Conservation (phyloP, 2,888 invertebrate genomes). For the Eupithecia inturbata region DNA sequence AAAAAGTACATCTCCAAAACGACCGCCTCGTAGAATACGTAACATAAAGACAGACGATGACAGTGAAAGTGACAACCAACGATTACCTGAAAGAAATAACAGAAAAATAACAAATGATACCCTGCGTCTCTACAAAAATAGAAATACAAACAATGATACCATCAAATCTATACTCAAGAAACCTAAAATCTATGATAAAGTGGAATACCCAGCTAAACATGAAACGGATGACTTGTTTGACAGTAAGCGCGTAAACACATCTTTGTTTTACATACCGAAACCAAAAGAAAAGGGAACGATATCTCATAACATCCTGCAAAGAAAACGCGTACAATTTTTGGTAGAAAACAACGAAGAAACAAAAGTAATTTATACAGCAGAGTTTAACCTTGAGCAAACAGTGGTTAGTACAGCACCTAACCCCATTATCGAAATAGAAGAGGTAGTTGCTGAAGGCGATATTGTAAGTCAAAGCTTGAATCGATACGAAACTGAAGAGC, state of each 20-base stretch:
- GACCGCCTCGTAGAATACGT: constrained; percentile 84
- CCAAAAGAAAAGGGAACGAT: constrained; percentile 70
- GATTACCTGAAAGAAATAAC: constrained; percentile 64
- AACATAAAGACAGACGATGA: constrained; percentile 78
- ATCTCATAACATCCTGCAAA: constrained; percentile 72
- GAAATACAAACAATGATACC: constrained; percentile 68
- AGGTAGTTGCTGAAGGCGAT: constrained; percentile 69
- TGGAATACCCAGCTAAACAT: constrained; percentile 58
- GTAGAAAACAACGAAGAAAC: constrained; percentile 85
- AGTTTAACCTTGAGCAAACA: constrained; percentile 73
- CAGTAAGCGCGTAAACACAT: constrained; percentile 67
- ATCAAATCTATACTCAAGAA: constrained; percentile 86
- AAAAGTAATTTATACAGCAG: constrained; percentile 78
- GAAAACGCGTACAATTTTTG: constrained; percentile 89
- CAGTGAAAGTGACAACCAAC: constrained; percentile 80
- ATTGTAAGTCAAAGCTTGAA: constrained; percentile 71
- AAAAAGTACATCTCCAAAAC: constrained; percentile 84
- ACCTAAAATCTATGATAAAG: constrained; percentile 73
- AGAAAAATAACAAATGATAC: constrained; percentile 62
- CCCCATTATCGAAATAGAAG: constrained; percentile 58
- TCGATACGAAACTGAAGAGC: constrained; percentile 49
- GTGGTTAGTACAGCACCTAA: constrained; percentile 54
- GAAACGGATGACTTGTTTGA: constrained; percentile 68
- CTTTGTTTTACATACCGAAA: constrained; percentile 87
- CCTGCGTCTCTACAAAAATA: constrained; percentile 63